Conservation (phyloP, 1,140 invertebrate genomes). For the Drosophila pallidifrons region DNA sequence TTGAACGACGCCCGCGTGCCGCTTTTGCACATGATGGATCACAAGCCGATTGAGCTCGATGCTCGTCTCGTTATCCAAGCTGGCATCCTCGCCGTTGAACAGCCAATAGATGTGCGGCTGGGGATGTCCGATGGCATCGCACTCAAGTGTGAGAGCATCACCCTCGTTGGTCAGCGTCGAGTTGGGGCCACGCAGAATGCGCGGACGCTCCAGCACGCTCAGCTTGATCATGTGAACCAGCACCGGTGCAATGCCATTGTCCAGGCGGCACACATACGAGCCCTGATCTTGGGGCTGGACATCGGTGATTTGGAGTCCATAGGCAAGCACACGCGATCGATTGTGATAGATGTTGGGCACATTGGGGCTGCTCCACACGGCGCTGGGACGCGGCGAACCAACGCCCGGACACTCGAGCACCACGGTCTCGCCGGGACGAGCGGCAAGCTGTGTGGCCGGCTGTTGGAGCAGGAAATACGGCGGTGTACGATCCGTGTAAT, state of each 20-base stretch:
- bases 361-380: conserved; percentile 87
- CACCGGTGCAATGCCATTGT: conserved; percentile 85
- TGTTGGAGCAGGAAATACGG: conserved; percentile 86
- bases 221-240: conserved; percentile 85
- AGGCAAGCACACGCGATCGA: conserved; percentile 83
- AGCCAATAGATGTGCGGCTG: conserved; percentile 92
- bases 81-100: conserved; percentile 91
- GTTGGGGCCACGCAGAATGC: conserved; percentile 87
- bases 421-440: conserved; percentile 86
- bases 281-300: conserved; percentile 88
- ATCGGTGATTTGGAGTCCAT: conserved; percentile 88
- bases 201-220: conserved; percentile 87
- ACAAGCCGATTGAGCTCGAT: conserved; percentile 86
- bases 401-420: conserved; percentile 88
- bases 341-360: conserved; percentile 84
- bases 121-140: conserved; percentile 89
- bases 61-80: conserved; percentile 86
- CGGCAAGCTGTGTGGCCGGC: conserved; percentile 85
- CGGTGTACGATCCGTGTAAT: conserved; percentile 72
- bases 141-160: conserved; percentile 88
- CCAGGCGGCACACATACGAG: conserved; percentile 88
- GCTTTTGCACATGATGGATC: conserved; percentile 86
- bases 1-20: conserved; percentile 94
- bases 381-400: conserved; percentile 87
- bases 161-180: conserved; percentile 88